Base-by-base conservation (phyloP, 1,140 invertebrate genomes). In the Lordiphosa stackelbergi region DNA sequence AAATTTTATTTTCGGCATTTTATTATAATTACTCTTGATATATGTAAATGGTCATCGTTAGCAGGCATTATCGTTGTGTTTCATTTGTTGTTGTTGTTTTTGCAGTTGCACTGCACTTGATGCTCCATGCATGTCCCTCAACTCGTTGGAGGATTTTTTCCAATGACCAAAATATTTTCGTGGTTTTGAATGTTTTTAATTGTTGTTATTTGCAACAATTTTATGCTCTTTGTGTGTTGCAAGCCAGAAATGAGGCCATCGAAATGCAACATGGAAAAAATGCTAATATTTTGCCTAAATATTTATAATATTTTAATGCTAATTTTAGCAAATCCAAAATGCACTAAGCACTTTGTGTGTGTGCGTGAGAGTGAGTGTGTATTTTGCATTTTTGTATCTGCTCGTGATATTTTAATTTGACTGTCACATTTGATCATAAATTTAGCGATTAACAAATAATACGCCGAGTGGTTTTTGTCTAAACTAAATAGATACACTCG, bases 21-120 rank as follows among this genome's bases (percentile, higher is more conserved):
- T 85, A 85, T 83, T 85, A 85, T 85, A 85, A 85, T 85, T 85
- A 85, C 75, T 71, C 73, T 77, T 85, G 75, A 85, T 85, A 85
- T 83, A 77, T 75, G 77, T 71, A 81, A 75, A 81, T 83, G 64
- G 75, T 69, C 63, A 69, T 81, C 72, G 75, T 75, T 81, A 72
- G 75, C 71, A 56, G 28, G 47, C 53, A 61, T 51, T 69, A 51
- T 69, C 42, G 41, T 48, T 43, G 35, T 45, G 62, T 38, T 48
- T 43, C 34, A 42, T 65, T 55, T 42, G 40, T 37, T 47, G 22
- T 55, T 69, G 54, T 61, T 66, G 40, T 66, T 55, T 45, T 13
- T 43, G 49, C 11, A 38, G 41, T 31, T 22, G 45, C 48, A 65
- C 70, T 83, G 77, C 75, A 72, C 57, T 81, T 81, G 75, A 79